A percentile compares a stretch with the other conserved stretches of the same genome.
These are phyloP conservation scores for Pristiophorus japonicus DNA, from an alignment of 2,113 vertebrate genomes.

Conservation along the genomic window DNA sequence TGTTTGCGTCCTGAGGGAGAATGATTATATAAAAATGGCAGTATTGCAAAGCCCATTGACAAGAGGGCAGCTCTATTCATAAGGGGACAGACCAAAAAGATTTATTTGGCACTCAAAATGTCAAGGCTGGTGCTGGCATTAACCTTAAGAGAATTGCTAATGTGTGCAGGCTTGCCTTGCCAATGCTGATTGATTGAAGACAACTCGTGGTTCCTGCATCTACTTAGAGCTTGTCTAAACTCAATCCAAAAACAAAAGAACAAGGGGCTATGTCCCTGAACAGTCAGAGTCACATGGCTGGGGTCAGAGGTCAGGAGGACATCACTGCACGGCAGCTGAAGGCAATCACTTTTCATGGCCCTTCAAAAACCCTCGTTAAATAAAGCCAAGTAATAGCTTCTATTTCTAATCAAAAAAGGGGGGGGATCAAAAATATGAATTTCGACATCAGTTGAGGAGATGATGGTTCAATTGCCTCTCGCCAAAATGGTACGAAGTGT, in stretches of 20 bases:
- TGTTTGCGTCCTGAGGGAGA: not conserved
- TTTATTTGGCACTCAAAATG: not conserved
- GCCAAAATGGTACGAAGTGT: not conserved
- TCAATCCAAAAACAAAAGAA: not conserved
- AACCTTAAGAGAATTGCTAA: not conserved
- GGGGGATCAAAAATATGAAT: not conserved
- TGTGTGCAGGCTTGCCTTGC: not conserved
- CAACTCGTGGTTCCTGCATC: not conserved
- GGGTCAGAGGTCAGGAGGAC: not conserved
- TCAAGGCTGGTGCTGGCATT: not conserved
- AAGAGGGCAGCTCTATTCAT: not conserved
- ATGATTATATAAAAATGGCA: not conserved
- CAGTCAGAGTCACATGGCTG: not conserved
- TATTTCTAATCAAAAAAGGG: not conserved
- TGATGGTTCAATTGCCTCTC: not conserved
- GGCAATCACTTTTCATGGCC: not conserved
- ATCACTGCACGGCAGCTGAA: not conserved
- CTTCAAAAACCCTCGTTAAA: not conserved
- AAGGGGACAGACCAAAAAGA: not conserved
- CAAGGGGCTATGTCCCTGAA: not conserved
- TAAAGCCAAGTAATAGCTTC: not conserved
- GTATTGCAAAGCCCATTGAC: not conserved
- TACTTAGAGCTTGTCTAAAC: not conserved
- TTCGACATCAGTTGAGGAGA: not conserved
- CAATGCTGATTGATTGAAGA: not conserved